Base-by-base conservation (phyloP, 1,140 invertebrate species). In the Ooceraea biroi region DNA sequence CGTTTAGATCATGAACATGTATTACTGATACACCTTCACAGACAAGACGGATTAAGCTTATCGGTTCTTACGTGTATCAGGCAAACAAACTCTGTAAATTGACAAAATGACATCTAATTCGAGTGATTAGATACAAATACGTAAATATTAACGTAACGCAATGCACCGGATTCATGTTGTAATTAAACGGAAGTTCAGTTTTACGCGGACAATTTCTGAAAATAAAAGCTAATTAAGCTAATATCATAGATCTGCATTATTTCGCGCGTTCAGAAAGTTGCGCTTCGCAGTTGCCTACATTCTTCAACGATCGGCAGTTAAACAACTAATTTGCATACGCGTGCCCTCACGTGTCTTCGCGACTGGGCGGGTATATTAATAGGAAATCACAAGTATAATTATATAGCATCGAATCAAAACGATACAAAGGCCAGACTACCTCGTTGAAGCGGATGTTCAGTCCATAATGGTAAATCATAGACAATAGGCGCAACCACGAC, bases 401-500 rank as follows among this genome's bases (percentile, higher is more conserved):
- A 36, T 36, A 86, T 68, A 77, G 73, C 58, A 46, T 84, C 73
- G 66, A 80, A 58, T 48, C 44, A 48, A n/a, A 69, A 11, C 57
- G 68, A 41, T 61, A 84, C 83, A 84, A 86, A 86, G 85, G 55
- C 65, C 52, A 63, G 41, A 84, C 72, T 68, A 66, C 68, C 74
- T 57, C 74, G 57, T 74, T 44, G 63, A 36, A 41, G 68, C 83
- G 83, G 83, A 86, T 80, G 74, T 80, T 69, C 61, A 73, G 48
- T 27, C 68, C 68, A 86, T 86, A 86, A 86, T 80, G 68, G 46
- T 48, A 86, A 17, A 71, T 55, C 41, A 46, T 80, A 84, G 68
- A 80, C 83, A 86, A 86, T 84, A 84, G 85, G 27, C 61, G 44
- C n/a, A 52, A 80, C 60, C 80, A 68, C 73, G 66, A 84, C 82